Evolutionary conservation across 30 jellyfish, hydroid and myxozoan species (phyloP), one percentile per base, ranked within the genome.

Genomic region (Pseudorhiza aurosa): DNA sequence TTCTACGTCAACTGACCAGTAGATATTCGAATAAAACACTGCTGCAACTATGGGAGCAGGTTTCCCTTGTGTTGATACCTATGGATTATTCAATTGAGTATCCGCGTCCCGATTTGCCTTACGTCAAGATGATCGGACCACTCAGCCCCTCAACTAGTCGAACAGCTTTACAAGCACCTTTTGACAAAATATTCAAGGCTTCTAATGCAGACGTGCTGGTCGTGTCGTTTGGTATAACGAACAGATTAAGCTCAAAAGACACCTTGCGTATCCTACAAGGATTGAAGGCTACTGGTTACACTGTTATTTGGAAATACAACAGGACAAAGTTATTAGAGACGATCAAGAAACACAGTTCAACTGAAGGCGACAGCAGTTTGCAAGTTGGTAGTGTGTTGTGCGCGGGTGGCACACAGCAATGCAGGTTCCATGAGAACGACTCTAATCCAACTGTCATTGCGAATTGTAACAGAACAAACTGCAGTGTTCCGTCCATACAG

Each of bases 41-140:
- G 33, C 35, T 70, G n/a, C 57, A 83, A 12, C 69, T 62, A 29
- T 83, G 95, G 90, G 64, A 53, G n/a, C 81, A 53, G 45, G 69
- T 78, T 5, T 43, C 83, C 7, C 86, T 85, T 15, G 68, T 85
- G 43, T 29, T 85, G 43, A 58, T 74, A 44, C 96, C 96, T 8
- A 75, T 75, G 90, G 96, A 85, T 35, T 75, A 65, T 37, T 63
- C 96, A 10, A 36, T 85, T 25, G 96, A 85, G 42, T 65, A 51
- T 44, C 87, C 96, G 22, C 76, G 85, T 2, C 90, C 91, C 31
- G 85, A 71, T 1, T 65, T 88, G 40, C 96, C 96, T 7, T 47
- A 33, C 37, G 96, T 68, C 31, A 75, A 85, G 40, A 59, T 75
- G 87, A 75, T 85, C 35, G 89, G 96, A 17, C 96, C 96, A 11